Evolutionary conservation across 2,888 invertebrate species (phyloP), one percentile per base, ranked within the genome.

Genomic region (Trichacis sp.): DNA sequence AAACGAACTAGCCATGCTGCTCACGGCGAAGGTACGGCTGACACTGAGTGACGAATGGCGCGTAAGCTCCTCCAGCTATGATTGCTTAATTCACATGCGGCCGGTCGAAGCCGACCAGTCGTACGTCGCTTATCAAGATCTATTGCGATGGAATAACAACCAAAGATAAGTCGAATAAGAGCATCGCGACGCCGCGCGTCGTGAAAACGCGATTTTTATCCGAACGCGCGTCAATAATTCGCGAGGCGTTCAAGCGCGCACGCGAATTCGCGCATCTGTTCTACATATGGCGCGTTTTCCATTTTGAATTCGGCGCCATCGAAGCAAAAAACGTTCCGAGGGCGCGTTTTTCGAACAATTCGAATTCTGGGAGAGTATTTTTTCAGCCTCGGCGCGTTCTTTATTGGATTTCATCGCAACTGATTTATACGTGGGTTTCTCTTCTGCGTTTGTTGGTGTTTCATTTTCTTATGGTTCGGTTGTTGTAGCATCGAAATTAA

Each of bases 71-170:
- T 65, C 73, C 62, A 69, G 73, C 72, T 74, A 74, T 77, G 78
- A 80, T 81, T 79, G 76, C 77, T 80, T 77, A 77, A 80, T 80
- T 78, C 79, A 71, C 76, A 74, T 76, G 75, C 74, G 76, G 72
- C 66, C 71, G 69, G 72, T 72, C 73, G 71, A 71, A 74, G 77
- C 73, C 74, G 68, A 68, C 72, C 72, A 73, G 71, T 71, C 73
- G 69, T 64, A 71, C 62, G 62, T 64, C 68, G 71, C 71, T 80
- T 79, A 79, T 80, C 80, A 72, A 70, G 77, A 80, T 79, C 77
- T 75, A 76, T 74, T 73, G 72, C 74, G 61, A 66, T 63, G 65
- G 77, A 78, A 77, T 78, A 78, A 74, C 77, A 75, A 80, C 74
- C 74, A 69, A 72, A 68, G 71, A 73, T 73, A 69, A 69, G 64